These are phyloP conservation scores for Homarus americanus DNA, from an alignment of 1,140 invertebrate species.

Conservation along the genomic window DNA sequence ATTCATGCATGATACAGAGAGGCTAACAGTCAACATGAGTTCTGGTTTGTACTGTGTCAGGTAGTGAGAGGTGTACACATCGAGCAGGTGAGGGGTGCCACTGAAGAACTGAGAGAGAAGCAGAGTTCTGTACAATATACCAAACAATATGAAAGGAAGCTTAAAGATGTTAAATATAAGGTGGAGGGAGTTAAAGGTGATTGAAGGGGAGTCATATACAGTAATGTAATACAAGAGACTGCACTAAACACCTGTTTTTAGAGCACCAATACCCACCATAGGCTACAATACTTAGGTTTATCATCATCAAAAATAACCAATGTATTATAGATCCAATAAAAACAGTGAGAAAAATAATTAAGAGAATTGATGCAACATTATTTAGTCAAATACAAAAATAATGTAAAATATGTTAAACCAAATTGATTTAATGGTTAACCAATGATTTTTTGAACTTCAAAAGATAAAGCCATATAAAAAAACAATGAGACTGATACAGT, in stretches of 20 bases:
- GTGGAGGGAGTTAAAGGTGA: no score
- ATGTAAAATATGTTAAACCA: no score
- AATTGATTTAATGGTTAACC: neutral
- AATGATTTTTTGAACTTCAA: constrained; percentile 8
- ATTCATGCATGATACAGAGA: no score
- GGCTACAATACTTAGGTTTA: neutral
- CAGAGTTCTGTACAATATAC: neutral
- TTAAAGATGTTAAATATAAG: neutral
- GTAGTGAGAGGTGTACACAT: no score
- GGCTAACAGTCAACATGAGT: no score
- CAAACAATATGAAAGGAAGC: neutral
- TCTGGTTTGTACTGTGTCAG: no score
- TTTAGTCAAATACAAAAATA: neutral
- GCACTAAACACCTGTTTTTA: constrained; percentile 4
- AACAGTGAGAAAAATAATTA: neutral
- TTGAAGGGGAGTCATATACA: no score
- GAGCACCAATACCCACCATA: neutral
- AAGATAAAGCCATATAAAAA: neutral
- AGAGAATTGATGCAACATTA: neutral
- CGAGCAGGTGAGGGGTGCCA: no score
- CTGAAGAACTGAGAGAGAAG: neutral
- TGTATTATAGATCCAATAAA: neutral
- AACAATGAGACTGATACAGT: neutral
- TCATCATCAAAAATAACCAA: neutral
- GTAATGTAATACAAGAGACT: neutral